phyloP scores from a whole-genome alignment of 2,888 invertebrate genomes.

The Perizoma flavofasciatum region DNA sequence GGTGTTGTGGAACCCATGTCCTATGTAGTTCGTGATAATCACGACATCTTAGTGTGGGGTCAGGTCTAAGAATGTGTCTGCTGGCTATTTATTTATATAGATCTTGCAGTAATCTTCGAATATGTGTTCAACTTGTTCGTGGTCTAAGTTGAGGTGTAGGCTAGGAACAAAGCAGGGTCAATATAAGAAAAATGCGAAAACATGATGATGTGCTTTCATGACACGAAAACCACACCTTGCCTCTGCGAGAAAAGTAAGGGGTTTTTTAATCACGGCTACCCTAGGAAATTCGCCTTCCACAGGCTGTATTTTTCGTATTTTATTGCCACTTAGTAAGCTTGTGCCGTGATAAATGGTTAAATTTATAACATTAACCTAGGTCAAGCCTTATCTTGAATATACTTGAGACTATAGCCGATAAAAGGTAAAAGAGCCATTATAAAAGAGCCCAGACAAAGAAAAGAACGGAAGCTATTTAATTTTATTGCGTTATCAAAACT shows the following conservation, averaged over 20 bases:
- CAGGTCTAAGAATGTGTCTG: too few species aligned
- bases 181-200: conserved; percentile 52
- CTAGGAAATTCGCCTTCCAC: neutral
- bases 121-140: conserved; percentile 8
- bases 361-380: conserved; percentile 35
- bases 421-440: too few species aligned
- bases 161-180: conserved; percentile 44
- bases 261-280: neutral
- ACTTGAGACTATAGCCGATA: conserved; percentile 24
- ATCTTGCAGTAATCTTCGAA: neutral
- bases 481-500: conserved; percentile 8
- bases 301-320: neutral
- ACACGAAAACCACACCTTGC: conserved; percentile 44
- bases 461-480: conserved; percentile 14
- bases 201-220: conserved; percentile 16
- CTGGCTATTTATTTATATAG: too few species aligned
- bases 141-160: conserved; percentile 13
- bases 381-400: conserved; percentile 23
- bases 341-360: conserved; percentile 23
- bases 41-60: too few species aligned
- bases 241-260: conserved; percentile 32
- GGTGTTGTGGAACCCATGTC: too few species aligned
- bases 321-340: neutral
- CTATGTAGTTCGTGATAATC: too few species aligned
- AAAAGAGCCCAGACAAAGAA: conserved; percentile 13